Conservation (phyloP, 2,888 invertebrate genomes). For the Choreutis nemorana region DNA sequence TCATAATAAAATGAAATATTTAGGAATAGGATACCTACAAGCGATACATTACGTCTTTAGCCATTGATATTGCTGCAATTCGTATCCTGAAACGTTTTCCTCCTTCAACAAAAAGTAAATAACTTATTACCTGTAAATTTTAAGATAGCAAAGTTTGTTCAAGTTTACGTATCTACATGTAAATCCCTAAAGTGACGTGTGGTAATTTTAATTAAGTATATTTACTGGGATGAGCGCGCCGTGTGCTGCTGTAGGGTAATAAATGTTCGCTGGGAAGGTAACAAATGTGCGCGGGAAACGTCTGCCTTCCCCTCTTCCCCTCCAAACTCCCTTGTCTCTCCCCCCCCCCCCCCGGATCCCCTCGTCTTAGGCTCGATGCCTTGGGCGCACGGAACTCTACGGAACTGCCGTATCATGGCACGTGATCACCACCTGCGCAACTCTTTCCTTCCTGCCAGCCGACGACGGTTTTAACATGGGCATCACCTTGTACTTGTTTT, state of each 20-base stretch:
- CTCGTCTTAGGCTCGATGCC: background rate
- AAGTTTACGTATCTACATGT: conserved; percentile 31
- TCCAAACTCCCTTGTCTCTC: conserved; percentile 10
- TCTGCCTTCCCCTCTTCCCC: conserved; percentile 3
- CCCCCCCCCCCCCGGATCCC: conserved; percentile 11
- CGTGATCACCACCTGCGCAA: conserved; percentile 38
- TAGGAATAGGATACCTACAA: too few species aligned
- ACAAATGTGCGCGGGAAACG: conserved; percentile 36
- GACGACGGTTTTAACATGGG: too few species aligned
- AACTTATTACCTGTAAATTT: too few species aligned
- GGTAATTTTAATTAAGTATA: conserved; percentile 62
- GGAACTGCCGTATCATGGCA: conserved; percentile 20
- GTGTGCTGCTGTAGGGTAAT: conserved; percentile 31
- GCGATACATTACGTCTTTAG: too few species aligned
- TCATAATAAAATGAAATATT: too few species aligned
- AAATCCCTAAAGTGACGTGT: conserved; percentile 34
- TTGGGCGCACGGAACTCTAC: too few species aligned
- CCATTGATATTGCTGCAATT: too few species aligned
- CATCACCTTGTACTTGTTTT: too few species aligned
- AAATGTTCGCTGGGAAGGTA: conserved; percentile 50
- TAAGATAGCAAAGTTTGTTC: conserved; percentile 8
- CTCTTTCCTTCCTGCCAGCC: conserved; percentile 38
- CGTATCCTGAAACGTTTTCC: too few species aligned
- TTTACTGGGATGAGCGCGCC: conserved; percentile 40
- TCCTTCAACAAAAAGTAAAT: too few species aligned